These are phyloP conservation scores for Serilophus lunatus DNA, from an alignment of 2,113 vertebrate genomes.

Conservation along the genomic window DNA sequence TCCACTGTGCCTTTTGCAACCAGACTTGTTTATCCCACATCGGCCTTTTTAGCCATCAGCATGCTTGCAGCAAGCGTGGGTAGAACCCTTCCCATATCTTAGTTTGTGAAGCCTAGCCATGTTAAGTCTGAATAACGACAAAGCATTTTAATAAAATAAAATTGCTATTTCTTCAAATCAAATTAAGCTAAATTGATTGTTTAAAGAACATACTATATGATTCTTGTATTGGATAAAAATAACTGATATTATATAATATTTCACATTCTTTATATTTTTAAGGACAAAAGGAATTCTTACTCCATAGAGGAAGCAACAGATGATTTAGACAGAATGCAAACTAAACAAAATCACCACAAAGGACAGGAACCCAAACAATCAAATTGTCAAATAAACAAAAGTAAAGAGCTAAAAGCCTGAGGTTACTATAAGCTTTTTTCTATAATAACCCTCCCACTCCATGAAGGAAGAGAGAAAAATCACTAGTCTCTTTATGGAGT, in stretches of 20 bases:
- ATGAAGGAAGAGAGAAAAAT: conserved; percentile 58
- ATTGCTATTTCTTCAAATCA: neutral
- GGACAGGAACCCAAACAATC: conserved; percentile 40
- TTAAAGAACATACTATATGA: neutral
- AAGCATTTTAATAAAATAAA: conserved; percentile 15
- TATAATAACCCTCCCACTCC: conserved; percentile 45
- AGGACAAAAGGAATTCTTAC: neutral
- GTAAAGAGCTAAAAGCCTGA: conserved; percentile 46
- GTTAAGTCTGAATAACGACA: no score
- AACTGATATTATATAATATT: neutral
- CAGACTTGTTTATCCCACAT: no score
- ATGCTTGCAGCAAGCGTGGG: no score
- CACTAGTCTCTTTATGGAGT: conserved; percentile 46
- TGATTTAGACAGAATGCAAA: neutral
- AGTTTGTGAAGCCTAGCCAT: no score
- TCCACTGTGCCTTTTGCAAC: no score
- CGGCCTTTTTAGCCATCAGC: no score
- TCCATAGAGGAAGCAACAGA: neutral
- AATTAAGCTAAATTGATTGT: neutral
- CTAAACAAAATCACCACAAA: neutral
- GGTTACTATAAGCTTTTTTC: conserved; percentile 59
- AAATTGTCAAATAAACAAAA: conserved; percentile 63
- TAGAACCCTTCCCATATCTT: no score
- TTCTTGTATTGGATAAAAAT: neutral
- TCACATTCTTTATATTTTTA: neutral